These are phyloP conservation scores for Catagonus wagneri DNA, from an alignment of 2,113 vertebrate species.

Conservation along the genomic window DNA sequence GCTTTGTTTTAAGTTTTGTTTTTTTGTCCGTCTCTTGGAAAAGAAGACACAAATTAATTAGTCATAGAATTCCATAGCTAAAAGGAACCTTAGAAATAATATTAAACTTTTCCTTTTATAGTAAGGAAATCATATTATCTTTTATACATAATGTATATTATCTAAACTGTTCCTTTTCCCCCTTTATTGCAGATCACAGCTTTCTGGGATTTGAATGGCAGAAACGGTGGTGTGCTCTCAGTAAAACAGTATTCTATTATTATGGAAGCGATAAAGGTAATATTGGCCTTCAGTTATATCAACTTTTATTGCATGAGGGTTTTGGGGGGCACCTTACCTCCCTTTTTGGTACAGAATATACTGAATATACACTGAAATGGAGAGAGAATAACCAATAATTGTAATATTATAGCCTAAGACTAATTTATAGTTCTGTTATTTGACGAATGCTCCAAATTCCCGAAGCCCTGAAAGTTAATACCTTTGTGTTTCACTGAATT, in stretches of 20 bases:
- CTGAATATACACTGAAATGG: background rate
- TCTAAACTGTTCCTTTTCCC: slow-evolving; percentile 48
- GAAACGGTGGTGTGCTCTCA: slow-evolving; percentile 97
- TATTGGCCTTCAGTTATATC: background rate
- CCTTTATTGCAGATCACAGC: slow-evolving; percentile 93
- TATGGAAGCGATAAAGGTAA: slow-evolving; percentile 98
- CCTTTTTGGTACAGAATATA: background rate
- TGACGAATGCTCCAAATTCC: slow-evolving; percentile 43
- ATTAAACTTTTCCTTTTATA: background rate
- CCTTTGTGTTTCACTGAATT: slow-evolving; percentile 31
- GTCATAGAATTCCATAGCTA: slow-evolving; percentile 10
- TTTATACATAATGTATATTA: background rate
- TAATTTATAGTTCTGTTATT: slow-evolving; percentile 31
- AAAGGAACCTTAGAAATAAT: background rate
- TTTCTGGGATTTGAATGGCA: slow-evolving; percentile 99
- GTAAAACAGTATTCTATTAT: slow-evolving; percentile 94
- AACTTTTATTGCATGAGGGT: background rate
- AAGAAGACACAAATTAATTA: background rate
- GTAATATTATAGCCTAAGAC: slow-evolving; percentile 27
- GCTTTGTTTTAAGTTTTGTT: background rate
- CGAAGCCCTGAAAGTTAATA: slow-evolving; percentile 37
- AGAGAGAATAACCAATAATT: background rate
- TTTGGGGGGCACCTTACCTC: background rate
- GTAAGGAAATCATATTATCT: background rate
- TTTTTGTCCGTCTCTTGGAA: background rate